Evolutionary conservation across 1,140 invertebrate genomes (phyloP).

Genomic region (Drosophila sulfurigaster): DNA sequence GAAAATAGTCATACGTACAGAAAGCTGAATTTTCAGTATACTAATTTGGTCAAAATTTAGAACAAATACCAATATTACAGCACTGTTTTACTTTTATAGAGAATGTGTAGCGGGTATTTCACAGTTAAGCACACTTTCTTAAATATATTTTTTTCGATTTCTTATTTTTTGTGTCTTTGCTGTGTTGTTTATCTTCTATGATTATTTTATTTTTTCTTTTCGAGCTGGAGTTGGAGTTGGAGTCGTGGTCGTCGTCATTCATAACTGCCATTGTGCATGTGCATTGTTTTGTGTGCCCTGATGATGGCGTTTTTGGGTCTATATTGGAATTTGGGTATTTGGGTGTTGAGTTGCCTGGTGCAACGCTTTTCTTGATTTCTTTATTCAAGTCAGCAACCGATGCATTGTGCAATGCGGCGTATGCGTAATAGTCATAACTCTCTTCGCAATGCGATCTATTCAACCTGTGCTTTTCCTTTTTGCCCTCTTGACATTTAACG

Average conservation of each 20-base stretch:
- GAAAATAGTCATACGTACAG: no score
- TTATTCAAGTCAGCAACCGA: conserved; percentile 49
- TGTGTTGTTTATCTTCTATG: conserved; percentile 52
- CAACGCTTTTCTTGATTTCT: conserved; percentile 72
- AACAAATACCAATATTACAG: no score
- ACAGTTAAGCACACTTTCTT: no score
- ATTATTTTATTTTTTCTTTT: conserved; percentile 60
- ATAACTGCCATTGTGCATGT: conserved; percentile 49
- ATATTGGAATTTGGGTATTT: conserved; percentile 14
- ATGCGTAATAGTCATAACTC: conserved; percentile 52
- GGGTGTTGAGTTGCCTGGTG: conserved; percentile 24
- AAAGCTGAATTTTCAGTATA: no score
- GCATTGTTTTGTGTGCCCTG: conserved; percentile 57
- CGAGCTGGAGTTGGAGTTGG: conserved; percentile 4
- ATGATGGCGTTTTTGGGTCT: conserved; percentile 19
- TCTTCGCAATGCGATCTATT: conserved; percentile 24
- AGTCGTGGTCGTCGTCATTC: conserved; percentile 37
- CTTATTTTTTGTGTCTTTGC: conserved; percentile 42
- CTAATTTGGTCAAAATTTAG: no score
- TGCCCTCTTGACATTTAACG: conserved; percentile 45
- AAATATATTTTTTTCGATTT: no score
- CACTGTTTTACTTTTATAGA: no score
- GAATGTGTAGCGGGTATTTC: no score
- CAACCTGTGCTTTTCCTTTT: conserved; percentile 42
- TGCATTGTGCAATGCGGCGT: conserved; percentile 42